Conservation (phyloP, 2,888 invertebrate genomes). For the Trichopria drosophilae region DNA sequence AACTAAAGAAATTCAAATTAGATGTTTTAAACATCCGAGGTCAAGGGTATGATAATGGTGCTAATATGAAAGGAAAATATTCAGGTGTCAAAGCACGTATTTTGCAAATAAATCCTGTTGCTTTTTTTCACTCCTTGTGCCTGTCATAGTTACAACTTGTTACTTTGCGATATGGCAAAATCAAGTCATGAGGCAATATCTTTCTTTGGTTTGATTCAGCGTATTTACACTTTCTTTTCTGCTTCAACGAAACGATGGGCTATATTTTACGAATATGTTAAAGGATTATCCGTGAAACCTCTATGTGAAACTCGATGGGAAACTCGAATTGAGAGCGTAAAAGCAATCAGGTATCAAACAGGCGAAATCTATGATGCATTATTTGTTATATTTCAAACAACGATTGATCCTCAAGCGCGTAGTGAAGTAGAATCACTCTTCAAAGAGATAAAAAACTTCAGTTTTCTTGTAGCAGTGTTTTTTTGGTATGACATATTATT, state of each 20-base stretch:
- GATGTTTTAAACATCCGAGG: slow-evolving; percentile 43
- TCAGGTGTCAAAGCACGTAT: slow-evolving; percentile 47
- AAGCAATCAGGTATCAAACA: slow-evolving; percentile 42
- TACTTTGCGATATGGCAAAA: slow-evolving; percentile 22
- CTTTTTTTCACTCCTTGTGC: slow-evolving; percentile 26
- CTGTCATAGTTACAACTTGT: slow-evolving; percentile 21
- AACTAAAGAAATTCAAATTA: slow-evolving; percentile 42
- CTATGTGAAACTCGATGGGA: slow-evolving; percentile 41
- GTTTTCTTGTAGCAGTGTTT: slow-evolving; percentile 42
- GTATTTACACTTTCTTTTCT: slow-evolving; percentile 32
- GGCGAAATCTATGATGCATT: slow-evolving; percentile 42
- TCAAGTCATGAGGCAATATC: slow-evolving; percentile 42
- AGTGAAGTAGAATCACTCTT: slow-evolving; percentile 34
- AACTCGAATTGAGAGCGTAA: slow-evolving; percentile 37
- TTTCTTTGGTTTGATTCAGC: slow-evolving; percentile 46
- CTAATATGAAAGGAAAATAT: slow-evolving; percentile 48
- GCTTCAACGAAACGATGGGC: slow-evolving; percentile 40
- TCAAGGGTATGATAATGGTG: slow-evolving; percentile 49
- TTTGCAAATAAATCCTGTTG: slow-evolving; percentile 34
- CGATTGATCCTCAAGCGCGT: slow-evolving; percentile 17
- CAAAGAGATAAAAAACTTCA: slow-evolving; percentile 37
- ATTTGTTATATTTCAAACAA: slow-evolving; percentile 31
- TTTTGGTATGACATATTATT: slow-evolving; percentile 46
- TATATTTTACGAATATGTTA: slow-evolving; percentile 40
- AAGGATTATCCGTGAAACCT: slow-evolving; percentile 36